A percentile compares a stretch with the other conserved stretches of the same genome.
Evolutionary conservation across 2,113 vertebrate species (phyloP).

Genomic region (Fulmarus glacialis): DNA sequence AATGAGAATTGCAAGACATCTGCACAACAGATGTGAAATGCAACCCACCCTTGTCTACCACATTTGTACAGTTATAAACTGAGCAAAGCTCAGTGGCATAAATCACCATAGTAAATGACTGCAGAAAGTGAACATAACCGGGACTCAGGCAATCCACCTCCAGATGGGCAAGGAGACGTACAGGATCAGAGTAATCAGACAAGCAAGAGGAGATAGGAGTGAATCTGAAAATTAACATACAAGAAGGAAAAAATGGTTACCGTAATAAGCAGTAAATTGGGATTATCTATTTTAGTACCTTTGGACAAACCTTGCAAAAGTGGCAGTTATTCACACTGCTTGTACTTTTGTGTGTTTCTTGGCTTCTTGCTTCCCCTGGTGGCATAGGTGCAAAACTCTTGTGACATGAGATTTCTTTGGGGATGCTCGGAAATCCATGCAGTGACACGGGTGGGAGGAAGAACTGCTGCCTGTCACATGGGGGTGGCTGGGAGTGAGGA

Average conservation of each 20-base stretch:
- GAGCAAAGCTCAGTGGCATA: background rate
- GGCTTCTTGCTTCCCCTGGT: conserved; percentile 36
- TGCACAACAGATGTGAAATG: conserved; percentile 21
- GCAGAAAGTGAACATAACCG: background rate
- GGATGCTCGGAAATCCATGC: background rate
- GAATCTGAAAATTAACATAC: background rate
- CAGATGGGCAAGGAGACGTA: background rate
- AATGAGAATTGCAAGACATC: background rate
- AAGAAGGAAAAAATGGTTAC: background rate
- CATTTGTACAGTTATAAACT: background rate
- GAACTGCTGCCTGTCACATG: background rate
- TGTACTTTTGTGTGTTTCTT: background rate
- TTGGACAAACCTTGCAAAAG: background rate
- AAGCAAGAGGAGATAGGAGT: background rate
- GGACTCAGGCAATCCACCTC: background rate
- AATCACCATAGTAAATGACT: background rate
- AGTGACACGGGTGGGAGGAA: background rate
- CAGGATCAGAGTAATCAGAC: background rate
- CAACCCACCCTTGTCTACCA: background rate
- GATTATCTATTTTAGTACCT: background rate
- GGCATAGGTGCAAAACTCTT: background rate
- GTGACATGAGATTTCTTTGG: background rate
- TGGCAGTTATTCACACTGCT: background rate
- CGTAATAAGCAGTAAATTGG: background rate
- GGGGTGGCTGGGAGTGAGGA: background rate